Conservation (phyloP, 2,113 vertebrate species). For the Litocranius walleri region DNA sequence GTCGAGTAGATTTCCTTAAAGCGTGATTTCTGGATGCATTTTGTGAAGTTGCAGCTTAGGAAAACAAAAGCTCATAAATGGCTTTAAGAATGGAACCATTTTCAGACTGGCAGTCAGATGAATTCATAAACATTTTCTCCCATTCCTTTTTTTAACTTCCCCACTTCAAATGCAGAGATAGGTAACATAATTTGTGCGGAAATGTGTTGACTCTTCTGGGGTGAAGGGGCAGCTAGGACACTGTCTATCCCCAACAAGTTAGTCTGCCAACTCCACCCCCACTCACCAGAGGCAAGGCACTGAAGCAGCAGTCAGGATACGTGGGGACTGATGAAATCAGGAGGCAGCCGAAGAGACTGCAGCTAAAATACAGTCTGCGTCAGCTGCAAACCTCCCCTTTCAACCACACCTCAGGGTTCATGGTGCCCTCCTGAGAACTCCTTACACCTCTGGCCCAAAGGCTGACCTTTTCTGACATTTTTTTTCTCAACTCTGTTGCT, state of each 20-base stretch:
- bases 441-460: neutral
- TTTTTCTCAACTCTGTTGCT: neutral
- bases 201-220: neutral
- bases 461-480: neutral
- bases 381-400: neutral
- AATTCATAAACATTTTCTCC: neutral
- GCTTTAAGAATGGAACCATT: neutral
- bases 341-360: neutral
- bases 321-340: neutral
- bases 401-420: neutral
- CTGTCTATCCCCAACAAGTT: fast-evolving
- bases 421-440: neutral
- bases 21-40: neutral
- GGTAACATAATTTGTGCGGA: neutral
- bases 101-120: neutral
- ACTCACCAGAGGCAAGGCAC: neutral
- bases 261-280: neutral
- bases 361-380: neutral
- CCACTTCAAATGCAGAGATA: neutral
- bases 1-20: neutral
- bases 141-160: neutral
- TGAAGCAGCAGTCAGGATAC: neutral
- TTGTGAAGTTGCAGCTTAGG: neutral
- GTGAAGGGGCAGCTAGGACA: no score
- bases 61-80: neutral